These are phyloP conservation scores for Himalopsyche tibetana DNA, from an alignment of 2,888 invertebrate species.

Conservation along the genomic window DNA sequence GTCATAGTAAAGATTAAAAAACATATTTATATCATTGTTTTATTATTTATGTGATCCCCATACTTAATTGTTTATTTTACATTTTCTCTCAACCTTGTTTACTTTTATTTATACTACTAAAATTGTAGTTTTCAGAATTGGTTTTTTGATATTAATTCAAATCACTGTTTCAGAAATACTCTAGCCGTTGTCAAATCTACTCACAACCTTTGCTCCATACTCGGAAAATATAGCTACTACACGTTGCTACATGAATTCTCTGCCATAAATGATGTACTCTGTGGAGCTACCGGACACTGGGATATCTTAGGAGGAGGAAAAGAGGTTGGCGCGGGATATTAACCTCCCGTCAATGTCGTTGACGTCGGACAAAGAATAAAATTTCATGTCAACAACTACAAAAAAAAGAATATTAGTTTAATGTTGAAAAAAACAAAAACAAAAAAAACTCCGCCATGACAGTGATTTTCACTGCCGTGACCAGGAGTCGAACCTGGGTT, in stretches of 20 bases:
- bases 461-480: slow-evolving; percentile 77
- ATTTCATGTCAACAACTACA: not conserved
- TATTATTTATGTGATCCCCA: too few species aligned
- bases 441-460: slow-evolving; percentile 45
- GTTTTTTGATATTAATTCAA: too few species aligned
- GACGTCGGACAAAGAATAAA: not conserved
- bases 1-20: not conserved
- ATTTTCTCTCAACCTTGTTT: too few species aligned
- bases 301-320: not conserved
- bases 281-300: not conserved
- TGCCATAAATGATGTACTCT: too few species aligned
- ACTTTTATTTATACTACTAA: too few species aligned
- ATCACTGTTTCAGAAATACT: too few species aligned
- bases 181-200: too few species aligned
- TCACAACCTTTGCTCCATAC: too few species aligned
- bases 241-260: too few species aligned
- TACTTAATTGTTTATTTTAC: too few species aligned
- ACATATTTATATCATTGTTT: not conserved
- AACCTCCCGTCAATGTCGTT: not conserved
- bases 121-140: too few species aligned
- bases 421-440: not conserved
- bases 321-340: not conserved
- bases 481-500: slow-evolving; percentile 88
- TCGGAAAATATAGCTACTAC: too few species aligned
- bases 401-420: not conserved